phyloP scores from a whole-genome alignment of 2,888 invertebrate genomes.

The Protonemura montana region DNA sequence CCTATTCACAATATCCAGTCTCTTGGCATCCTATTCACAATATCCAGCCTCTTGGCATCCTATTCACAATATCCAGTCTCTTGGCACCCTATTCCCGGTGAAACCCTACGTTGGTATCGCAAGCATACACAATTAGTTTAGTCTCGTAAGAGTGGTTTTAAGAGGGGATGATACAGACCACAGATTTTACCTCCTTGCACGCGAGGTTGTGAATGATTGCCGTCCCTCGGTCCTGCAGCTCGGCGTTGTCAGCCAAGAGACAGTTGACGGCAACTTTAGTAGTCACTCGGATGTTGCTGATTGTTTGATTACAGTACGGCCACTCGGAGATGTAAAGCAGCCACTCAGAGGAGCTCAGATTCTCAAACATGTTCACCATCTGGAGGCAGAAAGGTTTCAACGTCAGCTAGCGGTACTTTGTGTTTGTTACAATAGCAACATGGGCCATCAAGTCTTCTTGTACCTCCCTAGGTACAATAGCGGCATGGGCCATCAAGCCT shows the following conservation, averaged over 20 bases:
- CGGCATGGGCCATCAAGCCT: no score
- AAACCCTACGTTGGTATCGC: no score
- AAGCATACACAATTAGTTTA: background rate
- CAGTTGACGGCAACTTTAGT: slow-evolving; percentile 91
- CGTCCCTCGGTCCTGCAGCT: slow-evolving; percentile 81
- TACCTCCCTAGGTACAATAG: no score
- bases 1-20: no score
- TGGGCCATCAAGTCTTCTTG: no score
- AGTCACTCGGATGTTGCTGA: slow-evolving; percentile 88
- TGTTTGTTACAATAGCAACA: no score
- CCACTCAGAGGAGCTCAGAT: slow-evolving; percentile 90
- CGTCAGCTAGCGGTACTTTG: no score
- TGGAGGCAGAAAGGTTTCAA: slow-evolving; percentile 58
- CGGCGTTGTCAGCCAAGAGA: slow-evolving; percentile 73
- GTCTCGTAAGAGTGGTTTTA: background rate
- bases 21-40: no score
- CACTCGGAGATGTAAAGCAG: slow-evolving; percentile 93
- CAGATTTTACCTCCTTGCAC: slow-evolving; percentile 96
- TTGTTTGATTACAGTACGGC: slow-evolving; percentile 76
- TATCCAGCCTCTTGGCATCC: no score
- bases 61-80: no score
- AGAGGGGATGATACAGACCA: slow-evolving; percentile 78
- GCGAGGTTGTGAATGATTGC: slow-evolving; percentile 90
- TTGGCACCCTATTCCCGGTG: no score
- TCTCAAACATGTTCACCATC: slow-evolving; percentile 91